Base-by-base conservation (phyloP, 2,113 vertebrate species). In the Aleadryas rufinucha region DNA sequence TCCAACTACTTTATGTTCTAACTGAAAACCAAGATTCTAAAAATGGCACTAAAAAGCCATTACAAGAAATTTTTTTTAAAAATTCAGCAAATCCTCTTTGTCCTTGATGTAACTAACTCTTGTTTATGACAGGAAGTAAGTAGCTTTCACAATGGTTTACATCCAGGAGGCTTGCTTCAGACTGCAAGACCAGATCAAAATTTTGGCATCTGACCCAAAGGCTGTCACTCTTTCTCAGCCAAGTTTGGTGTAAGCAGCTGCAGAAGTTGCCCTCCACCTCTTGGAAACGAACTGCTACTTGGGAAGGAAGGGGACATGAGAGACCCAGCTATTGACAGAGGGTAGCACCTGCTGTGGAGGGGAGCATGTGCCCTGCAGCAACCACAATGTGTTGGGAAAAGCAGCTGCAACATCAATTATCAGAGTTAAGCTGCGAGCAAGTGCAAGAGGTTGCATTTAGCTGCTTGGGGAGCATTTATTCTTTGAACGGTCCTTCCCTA, bases 361-460 rank as follows among this genome's bases (percentile, higher is more conserved):
- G 28, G 11, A 89, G 37, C 70, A 39, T 1, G 37, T 77, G 79
- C 50, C 66, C 79, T 83, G 26, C 5, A 3, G 68, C 54, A 88
- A 66, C 27, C 82, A 88, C 59, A 79, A 2, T 17, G 9, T 3
- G 2, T 7, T 83, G 79, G n/a, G 82, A 76, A 95, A 88, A 88
- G 88, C 90, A 92, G 94, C 82, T 92, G 90, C 88, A 96, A 65
- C 50, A 47, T 42, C 45, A 72, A 21, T 72, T 92, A 84, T 6
- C 37, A 59, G 59, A 66, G n/a, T 47, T 92, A 86, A 53, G 18
- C 37, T 42, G 33, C 26, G 19, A 92, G 59, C 59, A 68, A 69
- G 37, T 39, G 37, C n/a, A 77, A 54, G 63, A 76, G 59, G 66
- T 56, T 87, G 65, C 45, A 35, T 72, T 91, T 64, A 80, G 78